Conservation (phyloP, 1,140 invertebrate species). For the Calephelis virginiensis region DNA sequence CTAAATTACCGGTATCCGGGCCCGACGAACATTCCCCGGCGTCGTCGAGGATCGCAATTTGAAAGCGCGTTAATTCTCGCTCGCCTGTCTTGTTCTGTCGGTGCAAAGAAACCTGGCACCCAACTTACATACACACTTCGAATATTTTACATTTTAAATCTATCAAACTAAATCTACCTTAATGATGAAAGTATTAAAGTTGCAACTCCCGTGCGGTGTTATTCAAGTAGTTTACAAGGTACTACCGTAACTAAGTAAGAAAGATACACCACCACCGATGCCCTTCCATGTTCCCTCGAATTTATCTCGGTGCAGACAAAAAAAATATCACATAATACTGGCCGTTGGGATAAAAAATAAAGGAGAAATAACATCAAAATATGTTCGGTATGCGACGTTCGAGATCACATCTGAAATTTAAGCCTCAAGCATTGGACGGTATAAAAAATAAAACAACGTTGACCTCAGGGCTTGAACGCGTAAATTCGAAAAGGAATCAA, state of each 20-base stretch:
- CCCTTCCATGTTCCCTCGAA: constrained; percentile 35
- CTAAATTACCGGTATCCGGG: constrained; percentile 35
- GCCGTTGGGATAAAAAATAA: constrained; percentile 51
- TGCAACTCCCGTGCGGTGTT: not conserved
- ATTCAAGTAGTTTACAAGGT: constrained; percentile 16
- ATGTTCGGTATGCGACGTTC: constrained; percentile 71
- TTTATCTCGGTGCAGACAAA: constrained; percentile 34
- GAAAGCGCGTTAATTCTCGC: constrained; percentile 43
- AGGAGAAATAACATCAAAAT: constrained; percentile 61
- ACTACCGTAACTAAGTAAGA: constrained; percentile 17
- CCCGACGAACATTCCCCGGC: constrained; percentile 29
- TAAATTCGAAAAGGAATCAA: constrained; percentile 70
- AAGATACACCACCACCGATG: constrained; percentile 30
- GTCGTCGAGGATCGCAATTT: constrained; percentile 37
- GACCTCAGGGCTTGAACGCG: constrained; percentile 55
- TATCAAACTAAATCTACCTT: constrained; percentile 25
- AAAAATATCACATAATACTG: constrained; percentile 47
- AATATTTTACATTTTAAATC: constrained; percentile 9
- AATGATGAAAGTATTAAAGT: constrained; percentile 16
- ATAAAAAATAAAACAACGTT: constrained; percentile 47
- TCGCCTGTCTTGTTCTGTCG: constrained; percentile 42
- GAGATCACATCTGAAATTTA: constrained; percentile 72
- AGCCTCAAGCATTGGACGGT: constrained; percentile 58
- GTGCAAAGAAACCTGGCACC: constrained; percentile 34
- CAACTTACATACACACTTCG: constrained; percentile 28